Conservation (phyloP, 2,113 vertebrate species). For the Pelusios castaneus region DNA sequence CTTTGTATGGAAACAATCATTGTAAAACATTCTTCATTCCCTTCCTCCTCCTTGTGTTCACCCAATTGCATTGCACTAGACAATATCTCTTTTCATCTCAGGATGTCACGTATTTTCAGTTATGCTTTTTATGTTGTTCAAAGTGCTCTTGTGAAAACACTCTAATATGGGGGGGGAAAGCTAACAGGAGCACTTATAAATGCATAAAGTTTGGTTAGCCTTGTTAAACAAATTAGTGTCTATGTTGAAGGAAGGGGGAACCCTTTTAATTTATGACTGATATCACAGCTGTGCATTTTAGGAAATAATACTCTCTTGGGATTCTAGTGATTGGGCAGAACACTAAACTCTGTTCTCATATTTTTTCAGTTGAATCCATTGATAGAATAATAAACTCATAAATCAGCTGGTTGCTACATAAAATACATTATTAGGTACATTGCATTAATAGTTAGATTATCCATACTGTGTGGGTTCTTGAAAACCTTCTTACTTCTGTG, state of each 20-base stretch:
- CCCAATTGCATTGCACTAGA: neutral
- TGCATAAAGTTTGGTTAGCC: neutral
- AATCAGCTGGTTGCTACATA: neutral
- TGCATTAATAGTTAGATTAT: slow-evolving; percentile 11
- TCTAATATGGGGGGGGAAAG: neutral
- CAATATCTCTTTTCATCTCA: neutral
- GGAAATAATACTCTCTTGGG: neutral
- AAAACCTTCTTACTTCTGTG: slow-evolving; percentile 14
- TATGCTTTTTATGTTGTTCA: slow-evolving; percentile 1
- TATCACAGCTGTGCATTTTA: rapidly evolving
- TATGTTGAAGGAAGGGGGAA: neutral
- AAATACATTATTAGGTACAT: neutral
- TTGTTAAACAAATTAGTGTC: neutral
- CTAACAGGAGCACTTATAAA: neutral
- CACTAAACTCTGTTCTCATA: neutral
- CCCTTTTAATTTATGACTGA: neutral
- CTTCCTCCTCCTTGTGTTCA: neutral
- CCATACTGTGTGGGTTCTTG: slow-evolving; percentile 14
- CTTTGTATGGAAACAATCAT: slow-evolving; percentile 52
- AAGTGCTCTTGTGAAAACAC: neutral
- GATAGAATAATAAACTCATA: slow-evolving; percentile 6
- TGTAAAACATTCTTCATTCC: slow-evolving; percentile 54
- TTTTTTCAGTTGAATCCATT: slow-evolving; percentile 32
- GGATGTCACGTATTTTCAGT: neutral
- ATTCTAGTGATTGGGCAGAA: neutral